Percentiles rank a stretch among this genome's conserved stretches.
phyloP scores from a whole-genome alignment of 2,888 invertebrate genomes.

The Molanna angustata region DNA sequence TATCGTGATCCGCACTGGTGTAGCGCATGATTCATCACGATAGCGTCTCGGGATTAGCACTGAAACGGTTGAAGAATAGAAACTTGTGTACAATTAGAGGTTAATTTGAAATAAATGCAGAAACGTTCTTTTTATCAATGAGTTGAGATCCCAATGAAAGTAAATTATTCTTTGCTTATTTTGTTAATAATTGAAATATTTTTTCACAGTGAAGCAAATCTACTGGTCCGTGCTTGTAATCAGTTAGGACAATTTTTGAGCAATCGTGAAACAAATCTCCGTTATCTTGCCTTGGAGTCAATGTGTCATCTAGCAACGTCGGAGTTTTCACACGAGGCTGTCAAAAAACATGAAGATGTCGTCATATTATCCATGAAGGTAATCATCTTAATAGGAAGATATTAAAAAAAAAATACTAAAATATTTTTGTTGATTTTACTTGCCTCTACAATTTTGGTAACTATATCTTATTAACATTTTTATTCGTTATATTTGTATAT shows the following conservation, averaged over 20 bases:
- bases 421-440: neutral
- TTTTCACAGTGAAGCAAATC: constrained; percentile 80
- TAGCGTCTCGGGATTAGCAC: too few species aligned
- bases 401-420: neutral
- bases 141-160: neutral
- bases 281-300: constrained; percentile 96
- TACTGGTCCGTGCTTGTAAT: constrained; percentile 96
- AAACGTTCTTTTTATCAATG: neutral
- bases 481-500: too few species aligned
- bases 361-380: constrained; percentile 97
- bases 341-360: constrained; percentile 99
- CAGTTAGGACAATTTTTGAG: constrained; percentile 98
- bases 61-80: too few species aligned
- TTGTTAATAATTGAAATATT: neutral
- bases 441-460: neutral
- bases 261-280: constrained; percentile 94
- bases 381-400: constrained; percentile 13
- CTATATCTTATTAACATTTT: neutral
- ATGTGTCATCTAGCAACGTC: constrained; percentile 99
- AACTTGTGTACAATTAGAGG: neutral
- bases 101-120: too few species aligned
- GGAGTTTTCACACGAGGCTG: constrained; percentile 99
- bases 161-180: neutral
- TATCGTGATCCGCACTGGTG: too few species aligned
- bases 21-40: too few species aligned